phyloP scores from a whole-genome alignment of 2,888 invertebrate species.

The Epistrophella euchroma region DNA sequence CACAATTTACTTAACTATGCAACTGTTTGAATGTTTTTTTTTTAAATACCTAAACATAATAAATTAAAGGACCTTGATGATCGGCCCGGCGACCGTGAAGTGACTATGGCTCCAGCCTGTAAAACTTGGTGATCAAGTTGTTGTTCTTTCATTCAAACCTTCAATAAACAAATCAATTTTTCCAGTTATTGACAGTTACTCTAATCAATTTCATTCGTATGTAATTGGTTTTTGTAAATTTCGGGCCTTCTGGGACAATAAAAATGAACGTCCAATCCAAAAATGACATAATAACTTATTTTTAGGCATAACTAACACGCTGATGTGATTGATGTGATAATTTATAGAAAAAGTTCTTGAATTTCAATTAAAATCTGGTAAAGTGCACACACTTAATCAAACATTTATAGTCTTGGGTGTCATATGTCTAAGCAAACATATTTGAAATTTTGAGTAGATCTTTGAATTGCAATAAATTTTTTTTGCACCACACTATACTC shows the following conservation, averaged over 20 bases:
- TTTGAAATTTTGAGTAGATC: constrained; percentile 63
- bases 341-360: constrained; percentile 7
- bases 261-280: not conserved
- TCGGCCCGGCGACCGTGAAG: too few species aligned
- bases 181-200: constrained; percentile 12
- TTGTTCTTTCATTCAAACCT: too few species aligned
- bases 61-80: too few species aligned
- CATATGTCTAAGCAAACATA: constrained; percentile 22
- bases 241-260: not conserved
- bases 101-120: too few species aligned
- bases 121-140: too few species aligned
- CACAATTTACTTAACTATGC: constrained; percentile 27
- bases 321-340: not conserved
- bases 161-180: constrained; percentile 2
- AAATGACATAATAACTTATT: constrained; percentile 68
- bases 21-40: not conserved
- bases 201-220: constrained; percentile 2
- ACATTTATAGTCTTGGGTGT: constrained; percentile 11
- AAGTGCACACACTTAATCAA: not conserved
- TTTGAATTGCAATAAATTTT: constrained; percentile 67
- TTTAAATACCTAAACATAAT: too few species aligned
- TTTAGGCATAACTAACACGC: constrained; percentile 36
- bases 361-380: constrained; percentile 52
- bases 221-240: not conserved
- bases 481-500: constrained; percentile 37